Base-by-base conservation (phyloP, 92 coral and sea anemone species). In the Metridium senile region DNA sequence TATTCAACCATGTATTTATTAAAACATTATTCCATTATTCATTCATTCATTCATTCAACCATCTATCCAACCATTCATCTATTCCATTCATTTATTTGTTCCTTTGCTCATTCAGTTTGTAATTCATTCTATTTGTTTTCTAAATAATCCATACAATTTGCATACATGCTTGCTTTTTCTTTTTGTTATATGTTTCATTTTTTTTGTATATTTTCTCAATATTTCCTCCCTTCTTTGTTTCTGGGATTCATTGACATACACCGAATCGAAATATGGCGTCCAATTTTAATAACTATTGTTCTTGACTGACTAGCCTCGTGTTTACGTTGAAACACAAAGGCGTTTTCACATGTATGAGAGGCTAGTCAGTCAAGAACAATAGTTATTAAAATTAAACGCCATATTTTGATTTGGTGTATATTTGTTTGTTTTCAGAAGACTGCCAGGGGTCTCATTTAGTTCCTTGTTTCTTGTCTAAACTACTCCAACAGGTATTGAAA, bases 381-480 rank as follows among this genome's bases (percentile, higher is more conserved):
- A 4, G 49, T 39, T 39, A 39, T 58, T n/a, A n/a, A n/a, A n/a
- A n/a, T n/a, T n/a, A n/a, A n/a, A n/a, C n/a, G n/a, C n/a, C n/a
- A n/a, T n/a, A n/a, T n/a, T 51, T 11, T 51, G n/a, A 51, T 51
- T 11, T 51, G 11, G 57, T 51, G 57, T 51, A 51, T 51, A n/a
- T n/a, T n/a, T n/a, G n/a, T n/a, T n/a, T n/a, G 63, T 57, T 57
- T 28, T 39, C 49, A 39, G 49, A 13, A 39, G 49, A 13, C 13
- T 39, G 8, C 49, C 6, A 39, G 13, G 49, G 13, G 49, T 30
- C 67, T 22, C 21, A 8, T 43, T 13, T 73, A 51, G 78, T 73
- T 27, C 78, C 78, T 25, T 58, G 57, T 31, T 73, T 73, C 32
- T 62, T 73, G 27, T 9, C 61, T 21, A 45, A 57, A 22, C 51